phyloP scores from a whole-genome alignment of 1,140 invertebrate species.

The Sipha flava region DNA sequence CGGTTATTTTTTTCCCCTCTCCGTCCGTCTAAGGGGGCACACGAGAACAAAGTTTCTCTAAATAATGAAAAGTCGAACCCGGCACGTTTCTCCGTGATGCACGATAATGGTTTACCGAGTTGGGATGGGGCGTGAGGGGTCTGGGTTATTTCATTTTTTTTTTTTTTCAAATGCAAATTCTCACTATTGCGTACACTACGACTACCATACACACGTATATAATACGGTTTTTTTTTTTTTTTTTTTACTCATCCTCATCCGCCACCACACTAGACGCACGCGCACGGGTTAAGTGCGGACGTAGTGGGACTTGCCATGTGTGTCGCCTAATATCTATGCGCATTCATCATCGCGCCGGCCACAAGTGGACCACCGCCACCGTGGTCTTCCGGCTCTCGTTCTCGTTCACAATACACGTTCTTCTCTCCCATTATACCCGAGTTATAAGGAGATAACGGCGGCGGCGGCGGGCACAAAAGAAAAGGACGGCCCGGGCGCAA shows the following conservation, averaged over 20 bases:
- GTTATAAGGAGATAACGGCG: neutral
- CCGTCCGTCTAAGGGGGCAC: neutral
- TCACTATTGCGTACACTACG: neutral
- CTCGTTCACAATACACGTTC: neutral
- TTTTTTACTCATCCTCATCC: neutral
- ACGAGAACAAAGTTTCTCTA: neutral
- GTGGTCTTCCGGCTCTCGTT: neutral
- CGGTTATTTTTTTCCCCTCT: neutral
- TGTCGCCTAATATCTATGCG: neutral
- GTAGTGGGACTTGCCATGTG: neutral
- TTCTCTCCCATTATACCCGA: neutral
- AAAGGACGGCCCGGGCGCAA: neutral
- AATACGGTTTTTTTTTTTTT: neutral
- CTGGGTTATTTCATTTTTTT: neutral
- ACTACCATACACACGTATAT: neutral
- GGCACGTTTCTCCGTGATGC: conserved; percentile 26
- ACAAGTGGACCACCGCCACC: conserved; percentile 1
- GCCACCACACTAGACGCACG: neutral
- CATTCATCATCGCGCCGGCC: conserved; percentile 19
- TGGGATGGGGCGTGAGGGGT: neutral
- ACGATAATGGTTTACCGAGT: conserved; percentile 1
- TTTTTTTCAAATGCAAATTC: conserved; percentile 25
- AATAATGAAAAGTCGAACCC: conserved; percentile 12
- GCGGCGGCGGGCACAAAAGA: neutral
- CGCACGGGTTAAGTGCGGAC: neutral